Evolutionary conservation across 2,113 vertebrate species (phyloP).

Genomic region (Triplophysa dalaica): DNA sequence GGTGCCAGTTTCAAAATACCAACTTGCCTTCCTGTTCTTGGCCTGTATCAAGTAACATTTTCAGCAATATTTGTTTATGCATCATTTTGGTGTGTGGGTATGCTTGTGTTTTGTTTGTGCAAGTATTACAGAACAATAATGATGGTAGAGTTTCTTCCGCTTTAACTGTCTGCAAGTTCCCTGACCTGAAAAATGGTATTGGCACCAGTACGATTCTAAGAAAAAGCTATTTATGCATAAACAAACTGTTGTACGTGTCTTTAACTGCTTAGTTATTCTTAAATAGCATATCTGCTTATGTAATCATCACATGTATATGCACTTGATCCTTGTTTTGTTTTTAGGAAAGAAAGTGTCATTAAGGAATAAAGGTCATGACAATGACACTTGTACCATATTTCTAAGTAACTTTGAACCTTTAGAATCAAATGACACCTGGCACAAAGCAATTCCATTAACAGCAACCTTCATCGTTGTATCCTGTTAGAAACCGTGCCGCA

Average conservation of each 20-base stretch:
- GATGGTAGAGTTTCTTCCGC: not conserved
- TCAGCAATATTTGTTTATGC: not conserved
- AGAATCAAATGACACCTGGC: not conserved
- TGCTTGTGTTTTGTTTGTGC: not conserved
- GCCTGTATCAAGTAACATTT: not conserved
- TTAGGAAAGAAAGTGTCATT: not conserved
- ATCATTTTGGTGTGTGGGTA: not conserved
- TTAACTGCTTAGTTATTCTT: too few species aligned
- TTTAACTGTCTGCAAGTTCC: not conserved
- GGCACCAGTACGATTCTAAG: not conserved
- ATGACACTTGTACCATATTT: not conserved
- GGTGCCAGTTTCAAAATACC: not conserved
- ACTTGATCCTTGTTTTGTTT: too few species aligned
- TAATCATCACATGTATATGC: not conserved
- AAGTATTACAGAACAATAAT: not conserved
- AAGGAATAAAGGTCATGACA: not conserved
- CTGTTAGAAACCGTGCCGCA: not conserved
- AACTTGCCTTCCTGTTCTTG: too few species aligned
- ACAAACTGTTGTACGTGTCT: not conserved
- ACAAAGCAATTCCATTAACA: not conserved
- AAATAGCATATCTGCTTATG: too few species aligned
- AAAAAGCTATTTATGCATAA: not conserved
- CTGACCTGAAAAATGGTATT: not conserved
- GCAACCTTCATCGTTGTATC: too few species aligned
- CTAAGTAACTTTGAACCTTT: not conserved